Evolutionary conservation across 2,888 invertebrate species (phyloP), one percentile per base, ranked within the genome.

Genomic region (Ophion ventricosus): DNA sequence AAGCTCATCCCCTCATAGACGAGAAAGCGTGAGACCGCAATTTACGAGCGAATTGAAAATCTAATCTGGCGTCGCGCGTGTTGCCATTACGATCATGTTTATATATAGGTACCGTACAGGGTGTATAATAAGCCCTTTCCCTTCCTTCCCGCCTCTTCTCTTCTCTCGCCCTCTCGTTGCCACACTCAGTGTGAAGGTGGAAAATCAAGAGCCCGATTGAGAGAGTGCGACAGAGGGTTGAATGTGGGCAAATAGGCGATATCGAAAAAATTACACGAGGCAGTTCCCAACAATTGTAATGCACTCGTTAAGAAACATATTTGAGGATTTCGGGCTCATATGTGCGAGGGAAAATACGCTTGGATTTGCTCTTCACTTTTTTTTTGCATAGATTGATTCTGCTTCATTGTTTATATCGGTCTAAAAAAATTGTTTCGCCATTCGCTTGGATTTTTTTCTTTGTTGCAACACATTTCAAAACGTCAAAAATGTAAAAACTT

Each of bases 41-140:
- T 90, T 91, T 90, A 91, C 86, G 88, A 87, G 56, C 83, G 84
- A 86, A 86, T 87, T 86, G 90, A 88, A 89, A 90, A 89, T 89
- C 87, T 88, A 89, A 86, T 90, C 88, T 84, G 77, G 75, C 49
- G 81, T 83, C 69, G 84, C 80, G 72, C 63, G 43, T 40, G 86
- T 87, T 88, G 83, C 82, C 86, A 82, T 86, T 87, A 87, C 87
- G 85, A 77, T 84, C 86, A 80, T 85, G 87, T 87, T 88, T 83
- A 84, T 84, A 70, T 78, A 49, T 29, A n/a, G n/a, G n/a, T n/a
- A 63, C 70, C 43, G 25, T 67, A n/a, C 59, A 43, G 43, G 67
- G 43, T 72, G 72, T 73, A 64, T 72, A 72, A 79, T 79, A 79
- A 56, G 72, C 72, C 63, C 26, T 69, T 61, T 29, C 57, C 40